Percentiles rank a stretch among this genome's conserved stretches.
These are phyloP conservation scores for Elephas maximus DNA, from an alignment of 2,113 vertebrate species.

Conservation along the genomic window DNA sequence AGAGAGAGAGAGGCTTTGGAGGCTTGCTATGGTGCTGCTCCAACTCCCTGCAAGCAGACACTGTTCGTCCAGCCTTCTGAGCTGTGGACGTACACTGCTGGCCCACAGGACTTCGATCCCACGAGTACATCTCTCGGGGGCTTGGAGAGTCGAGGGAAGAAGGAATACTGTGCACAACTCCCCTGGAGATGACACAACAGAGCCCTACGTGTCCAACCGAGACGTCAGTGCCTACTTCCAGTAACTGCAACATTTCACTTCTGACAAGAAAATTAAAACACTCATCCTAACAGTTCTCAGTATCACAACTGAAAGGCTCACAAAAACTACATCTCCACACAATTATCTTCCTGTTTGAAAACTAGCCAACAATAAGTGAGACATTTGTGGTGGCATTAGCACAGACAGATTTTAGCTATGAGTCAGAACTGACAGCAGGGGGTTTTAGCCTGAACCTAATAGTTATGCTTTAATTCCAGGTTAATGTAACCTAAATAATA, in stretches of 20 bases:
- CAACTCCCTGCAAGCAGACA: background rate
- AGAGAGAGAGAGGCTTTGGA: background rate
- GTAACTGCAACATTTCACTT: conserved; percentile 22
- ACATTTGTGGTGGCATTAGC: conserved; percentile 67
- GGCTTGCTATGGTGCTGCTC: conserved; percentile 12
- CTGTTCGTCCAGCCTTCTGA: background rate
- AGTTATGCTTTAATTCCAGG: conserved; percentile 80
- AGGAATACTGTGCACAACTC: conserved; percentile 56
- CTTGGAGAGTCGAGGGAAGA: conserved; percentile 14
- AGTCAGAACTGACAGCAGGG: too few species aligned
- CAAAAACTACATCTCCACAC: conserved; percentile 72
- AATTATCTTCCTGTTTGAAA: conserved; percentile 78
- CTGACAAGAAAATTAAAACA: conserved; percentile 67
- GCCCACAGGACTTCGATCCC: conserved; percentile 60
- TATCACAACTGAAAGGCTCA: conserved; percentile 75
- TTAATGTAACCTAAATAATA: conserved; percentile 83
- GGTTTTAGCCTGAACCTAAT: conserved; percentile 51
- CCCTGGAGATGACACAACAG: conserved; percentile 58
- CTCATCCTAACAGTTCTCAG: conserved; percentile 27
- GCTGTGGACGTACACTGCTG: background rate
- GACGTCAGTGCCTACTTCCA: conserved; percentile 58
- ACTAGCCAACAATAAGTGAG: conserved; percentile 76
- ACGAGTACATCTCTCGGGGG: background rate
- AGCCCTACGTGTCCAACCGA: conserved; percentile 72
- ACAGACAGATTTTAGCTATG: background rate